phyloP scores from a whole-genome alignment of 2,888 invertebrate species.

The Ophion obscuratus region DNA sequence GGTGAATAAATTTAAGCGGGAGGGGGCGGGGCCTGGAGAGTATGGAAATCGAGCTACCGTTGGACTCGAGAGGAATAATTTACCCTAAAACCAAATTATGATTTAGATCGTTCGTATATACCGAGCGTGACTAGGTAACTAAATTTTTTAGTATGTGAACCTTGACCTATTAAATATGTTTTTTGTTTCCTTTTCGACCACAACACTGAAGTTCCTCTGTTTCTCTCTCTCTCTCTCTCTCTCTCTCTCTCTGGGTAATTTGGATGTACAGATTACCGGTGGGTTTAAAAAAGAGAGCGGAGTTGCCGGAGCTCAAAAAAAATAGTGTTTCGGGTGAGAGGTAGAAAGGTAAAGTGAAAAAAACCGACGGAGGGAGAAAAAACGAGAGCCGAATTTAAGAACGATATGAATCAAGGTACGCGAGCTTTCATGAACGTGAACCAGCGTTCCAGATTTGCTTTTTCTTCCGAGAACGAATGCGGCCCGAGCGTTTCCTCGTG shows the following conservation, averaged over 20 bases:
- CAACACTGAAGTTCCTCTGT: neutral
- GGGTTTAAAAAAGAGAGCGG: neutral
- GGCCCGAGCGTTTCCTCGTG: neutral
- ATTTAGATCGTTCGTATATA: slow-evolving; percentile 63
- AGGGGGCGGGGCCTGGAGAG: neutral
- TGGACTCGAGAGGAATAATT: slow-evolving; percentile 35
- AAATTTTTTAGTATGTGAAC: slow-evolving; percentile 58
- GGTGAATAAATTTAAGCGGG: slow-evolving; percentile 43
- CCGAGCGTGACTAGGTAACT: slow-evolving; percentile 67
- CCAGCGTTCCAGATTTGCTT: too few species aligned
- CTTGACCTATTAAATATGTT: slow-evolving; percentile 57
- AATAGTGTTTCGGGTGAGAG: neutral
- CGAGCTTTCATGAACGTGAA: neutral
- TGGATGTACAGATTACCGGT: neutral
- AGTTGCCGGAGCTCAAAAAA: neutral
- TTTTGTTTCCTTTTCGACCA: slow-evolving; percentile 29
- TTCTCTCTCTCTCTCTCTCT: neutral
- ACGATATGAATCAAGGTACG: neutral
- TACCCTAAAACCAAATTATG: slow-evolving; percentile 52
- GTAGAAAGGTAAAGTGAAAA: neutral
- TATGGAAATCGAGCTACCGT: slow-evolving; percentile 41
- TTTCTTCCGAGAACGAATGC: too few species aligned
- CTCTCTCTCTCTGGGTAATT: neutral
- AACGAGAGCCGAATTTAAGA: neutral
- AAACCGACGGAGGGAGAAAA: neutral